These are phyloP conservation scores for Drosophila recens DNA, from an alignment of 2,888 invertebrate species.

Conservation along the genomic window DNA sequence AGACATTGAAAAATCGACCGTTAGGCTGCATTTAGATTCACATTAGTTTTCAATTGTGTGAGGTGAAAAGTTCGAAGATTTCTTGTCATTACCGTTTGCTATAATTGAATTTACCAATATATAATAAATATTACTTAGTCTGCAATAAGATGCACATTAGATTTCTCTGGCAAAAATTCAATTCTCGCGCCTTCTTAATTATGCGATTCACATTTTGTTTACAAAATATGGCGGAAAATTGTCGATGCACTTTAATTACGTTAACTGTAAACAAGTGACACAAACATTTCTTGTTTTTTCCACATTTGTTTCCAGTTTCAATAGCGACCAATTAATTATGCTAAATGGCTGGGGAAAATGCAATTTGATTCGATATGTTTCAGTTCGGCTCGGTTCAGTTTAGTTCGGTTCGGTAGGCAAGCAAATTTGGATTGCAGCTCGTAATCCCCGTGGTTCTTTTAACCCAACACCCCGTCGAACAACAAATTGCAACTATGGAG, in stretches of 20 bases:
- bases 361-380: background rate
- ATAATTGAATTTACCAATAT: no score
- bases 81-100: no score
- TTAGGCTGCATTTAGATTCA: no score
- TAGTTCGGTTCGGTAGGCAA: background rate
- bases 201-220: background rate
- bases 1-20: no score
- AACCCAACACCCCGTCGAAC: background rate
- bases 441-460: constrained; percentile 5
- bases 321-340: constrained; percentile 22
- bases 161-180: no score
- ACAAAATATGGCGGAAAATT: background rate
- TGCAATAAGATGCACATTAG: no score
- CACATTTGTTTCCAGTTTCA: background rate
- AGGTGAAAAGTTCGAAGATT: no score
- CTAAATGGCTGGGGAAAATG: constrained; percentile 4
- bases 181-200: background rate
- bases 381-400: background rate
- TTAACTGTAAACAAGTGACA: background rate
- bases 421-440: constrained; percentile 6
- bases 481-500: constrained; percentile 1
- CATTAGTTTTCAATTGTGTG: background rate
- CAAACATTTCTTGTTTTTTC: background rate
- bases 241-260: background rate
- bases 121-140: no score